Conservation (phyloP, 1,140 invertebrate species). For the Drosophila ogumai region DNA sequence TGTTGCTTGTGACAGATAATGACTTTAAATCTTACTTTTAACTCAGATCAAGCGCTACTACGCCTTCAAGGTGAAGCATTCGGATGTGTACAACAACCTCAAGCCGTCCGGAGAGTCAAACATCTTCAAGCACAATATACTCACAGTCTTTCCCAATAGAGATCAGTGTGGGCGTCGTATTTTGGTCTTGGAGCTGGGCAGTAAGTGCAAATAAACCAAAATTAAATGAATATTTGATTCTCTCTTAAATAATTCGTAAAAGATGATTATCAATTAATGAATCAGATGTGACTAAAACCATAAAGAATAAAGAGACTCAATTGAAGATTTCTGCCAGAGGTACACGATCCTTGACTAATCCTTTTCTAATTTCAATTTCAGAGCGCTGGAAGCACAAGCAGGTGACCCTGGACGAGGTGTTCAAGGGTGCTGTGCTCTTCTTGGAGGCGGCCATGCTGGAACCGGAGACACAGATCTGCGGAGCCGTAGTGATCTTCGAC, state of each 20-base stretch:
- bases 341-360: conserved; percentile 2
- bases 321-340: too few species aligned
- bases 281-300: neutral
- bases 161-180: conserved; percentile 91
- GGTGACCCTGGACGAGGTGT: conserved; percentile 91
- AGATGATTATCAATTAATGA: neutral
- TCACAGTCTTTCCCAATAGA: conserved; percentile 90
- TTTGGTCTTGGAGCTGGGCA: conserved; percentile 91
- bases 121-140: conserved; percentile 91
- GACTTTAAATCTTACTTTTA: neutral
- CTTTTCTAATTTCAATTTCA: conserved; percentile 72
- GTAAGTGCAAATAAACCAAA: conserved; percentile 86
- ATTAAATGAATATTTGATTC: too few species aligned
- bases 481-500: conserved; percentile 92
- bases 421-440: conserved; percentile 92
- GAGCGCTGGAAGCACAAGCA: conserved; percentile 94
- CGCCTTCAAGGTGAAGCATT: conserved; percentile 91
- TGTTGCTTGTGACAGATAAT: neutral
- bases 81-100: conserved; percentile 89
- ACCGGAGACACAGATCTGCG: conserved; percentile 90
- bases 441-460: conserved; percentile 92
- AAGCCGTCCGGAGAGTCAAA: conserved; percentile 90
- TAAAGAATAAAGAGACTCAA: too few species aligned
- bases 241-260: neutral
- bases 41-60: conserved; percentile 91